phyloP scores from a whole-genome alignment of 1,140 invertebrate genomes.

The Trichogramma pretiosum region DNA sequence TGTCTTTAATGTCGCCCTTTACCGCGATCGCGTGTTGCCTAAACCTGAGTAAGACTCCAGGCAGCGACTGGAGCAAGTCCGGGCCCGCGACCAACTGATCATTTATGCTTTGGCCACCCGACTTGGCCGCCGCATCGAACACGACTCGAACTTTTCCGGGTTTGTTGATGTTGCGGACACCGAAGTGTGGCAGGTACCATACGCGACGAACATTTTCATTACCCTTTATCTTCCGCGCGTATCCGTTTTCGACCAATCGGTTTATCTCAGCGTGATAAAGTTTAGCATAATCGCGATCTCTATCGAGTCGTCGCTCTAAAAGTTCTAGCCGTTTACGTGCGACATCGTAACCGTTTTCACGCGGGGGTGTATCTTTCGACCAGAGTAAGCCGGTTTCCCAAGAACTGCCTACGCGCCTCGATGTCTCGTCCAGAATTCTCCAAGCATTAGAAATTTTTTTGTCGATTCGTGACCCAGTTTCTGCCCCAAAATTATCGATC shows the following conservation, averaged over 20 bases:
- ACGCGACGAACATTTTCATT: neutral
- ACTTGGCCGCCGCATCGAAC: slow-evolving; percentile 1
- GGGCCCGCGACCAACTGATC: neutral
- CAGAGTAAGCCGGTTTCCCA: neutral
- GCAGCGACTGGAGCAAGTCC: neutral
- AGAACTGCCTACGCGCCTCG: too few relatives aligned
- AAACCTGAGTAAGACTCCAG: neutral
- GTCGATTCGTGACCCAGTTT: neutral
- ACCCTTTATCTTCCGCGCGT: neutral
- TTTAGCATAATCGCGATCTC: neutral
- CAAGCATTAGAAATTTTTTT: neutral
- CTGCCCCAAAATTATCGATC: neutral
- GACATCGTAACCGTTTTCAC: neutral
- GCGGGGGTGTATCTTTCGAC: neutral
- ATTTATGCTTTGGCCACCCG: neutral
- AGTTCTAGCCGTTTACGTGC: neutral
- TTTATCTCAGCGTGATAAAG: neutral
- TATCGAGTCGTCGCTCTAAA: neutral
- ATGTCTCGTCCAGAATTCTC: neutral
- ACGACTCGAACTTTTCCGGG: too few relatives aligned
- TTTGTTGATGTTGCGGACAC: neutral
- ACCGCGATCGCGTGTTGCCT: neutral
- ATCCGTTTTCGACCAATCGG: neutral
- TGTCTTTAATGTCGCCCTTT: slow-evolving; percentile 2
- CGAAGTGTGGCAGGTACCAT: slow-evolving; percentile 4